phyloP scores from a whole-genome alignment of 2,797 vertebrate genomes.

The Mus spretus region DNA sequence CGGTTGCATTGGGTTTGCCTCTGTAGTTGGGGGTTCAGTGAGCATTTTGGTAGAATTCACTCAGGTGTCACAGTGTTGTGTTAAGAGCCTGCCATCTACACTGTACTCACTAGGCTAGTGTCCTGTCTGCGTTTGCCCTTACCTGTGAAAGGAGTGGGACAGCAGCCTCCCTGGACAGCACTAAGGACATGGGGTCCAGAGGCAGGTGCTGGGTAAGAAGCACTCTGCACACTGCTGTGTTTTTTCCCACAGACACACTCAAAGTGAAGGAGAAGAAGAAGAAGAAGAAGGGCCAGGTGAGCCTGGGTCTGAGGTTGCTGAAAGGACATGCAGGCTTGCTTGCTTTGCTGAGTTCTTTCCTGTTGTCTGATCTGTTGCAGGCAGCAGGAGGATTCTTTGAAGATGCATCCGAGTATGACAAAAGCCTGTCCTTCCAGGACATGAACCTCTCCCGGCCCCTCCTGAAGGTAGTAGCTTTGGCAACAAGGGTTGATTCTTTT shows the following conservation, averaged over 20 bases:
- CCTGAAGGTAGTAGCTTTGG: conserved; percentile 93
- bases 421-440: conserved; percentile 94
- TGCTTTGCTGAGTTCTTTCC: conserved; percentile 45
- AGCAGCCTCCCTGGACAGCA: neutral
- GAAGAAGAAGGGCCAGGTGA: conserved; percentile 84
- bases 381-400: conserved; percentile 92
- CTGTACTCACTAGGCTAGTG: neutral
- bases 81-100: conserved; percentile 4
- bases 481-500: neutral
- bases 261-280: conserved; percentile 92
- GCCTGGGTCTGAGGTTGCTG: conserved; percentile 29
- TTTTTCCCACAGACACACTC: conserved; percentile 90
- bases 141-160: neutral
- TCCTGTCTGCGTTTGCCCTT: neutral
- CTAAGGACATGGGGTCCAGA: neutral
- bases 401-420: conserved; percentile 95
- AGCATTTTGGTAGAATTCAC: conserved; percentile 3
- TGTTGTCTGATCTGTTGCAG: conserved; percentile 84
- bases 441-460: conserved; percentile 99
- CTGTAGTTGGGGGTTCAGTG: fast-evolving
- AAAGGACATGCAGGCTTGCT: neutral
- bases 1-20: neutral
- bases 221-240: neutral
- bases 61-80: neutral
- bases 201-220: no score